Conservation (phyloP, 2,797 vertebrate genomes). For the Taenioides sp. region DNA sequence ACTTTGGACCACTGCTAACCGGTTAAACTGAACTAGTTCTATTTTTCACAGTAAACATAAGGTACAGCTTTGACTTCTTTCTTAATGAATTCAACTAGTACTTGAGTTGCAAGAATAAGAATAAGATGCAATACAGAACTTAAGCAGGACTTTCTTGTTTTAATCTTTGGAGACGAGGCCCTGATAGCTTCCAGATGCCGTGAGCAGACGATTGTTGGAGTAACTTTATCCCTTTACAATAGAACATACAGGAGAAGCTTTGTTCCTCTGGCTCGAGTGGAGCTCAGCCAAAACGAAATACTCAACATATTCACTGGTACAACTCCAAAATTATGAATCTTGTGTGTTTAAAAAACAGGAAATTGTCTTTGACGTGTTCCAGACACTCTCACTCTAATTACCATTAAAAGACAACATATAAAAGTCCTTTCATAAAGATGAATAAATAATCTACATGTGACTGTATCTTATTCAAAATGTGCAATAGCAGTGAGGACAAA, state of each 20-base stretch:
- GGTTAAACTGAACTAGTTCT: no score
- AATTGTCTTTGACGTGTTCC: no score
- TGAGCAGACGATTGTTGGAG: constrained; percentile 26
- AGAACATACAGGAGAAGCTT: constrained; percentile 14
- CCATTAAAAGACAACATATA: no score
- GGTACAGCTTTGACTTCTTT: neutral
- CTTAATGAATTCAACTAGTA: neutral
- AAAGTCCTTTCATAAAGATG: no score
- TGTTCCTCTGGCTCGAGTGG: constrained; percentile 22
- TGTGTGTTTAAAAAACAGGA: neutral
- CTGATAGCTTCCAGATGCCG: constrained; percentile 51
- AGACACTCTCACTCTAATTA: no score
- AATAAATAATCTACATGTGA: no score
- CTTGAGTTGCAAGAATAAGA: no score
- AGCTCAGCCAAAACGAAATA: neutral
- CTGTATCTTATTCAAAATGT: no score
- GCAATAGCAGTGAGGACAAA: no score
- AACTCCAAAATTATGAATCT: neutral
- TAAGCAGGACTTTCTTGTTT: constrained; percentile 7
- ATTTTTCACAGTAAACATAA: no score
- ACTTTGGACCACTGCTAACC: no score
- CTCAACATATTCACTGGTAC: neutral
- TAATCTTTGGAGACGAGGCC: constrained; percentile 1
- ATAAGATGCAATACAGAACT: neutral
- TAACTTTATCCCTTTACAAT: constrained; percentile 29